Base-by-base conservation (phyloP, 2,797 vertebrate genomes). In the Octomys mimax region DNA sequence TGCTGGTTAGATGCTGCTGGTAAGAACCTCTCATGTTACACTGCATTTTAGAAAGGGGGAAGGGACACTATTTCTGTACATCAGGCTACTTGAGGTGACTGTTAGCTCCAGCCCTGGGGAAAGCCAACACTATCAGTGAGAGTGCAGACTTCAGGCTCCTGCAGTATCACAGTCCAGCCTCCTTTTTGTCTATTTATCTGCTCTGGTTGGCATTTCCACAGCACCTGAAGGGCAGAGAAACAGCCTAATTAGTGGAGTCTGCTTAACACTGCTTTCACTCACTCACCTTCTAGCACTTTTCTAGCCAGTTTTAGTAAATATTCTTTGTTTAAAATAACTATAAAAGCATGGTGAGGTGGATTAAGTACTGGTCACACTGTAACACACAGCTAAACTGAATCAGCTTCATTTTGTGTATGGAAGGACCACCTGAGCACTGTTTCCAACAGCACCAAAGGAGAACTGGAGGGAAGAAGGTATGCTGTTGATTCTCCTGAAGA, bases 251-350 rank as follows among this genome's bases (percentile, higher is more conserved):
- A 21, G 33, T 13, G 24, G 21, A 8, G 5, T 82, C 18, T 82
- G 33, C 33, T 46, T 87, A 87, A 84, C 12, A 42, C 33, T 49
- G 2, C 57, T 95, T 86, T 94, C 14, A 57, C 7, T 61, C 3
- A 36, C 16, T 66, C n/a, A 61, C 16, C 18, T 78, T 39, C 33
- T 54, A 39, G 66, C 42, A 86, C 21, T 59, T 62, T 46, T 52
- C 28, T 28, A 82, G 62, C 3, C 31, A 90, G 10, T 75, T 96
- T 18, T 85, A 49, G 52, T 82, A 78, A 59, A 19, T 64, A 42
- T 68, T 71, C 28, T 91, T 42, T 91, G 16, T 54, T 89, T 90
- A 5, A 90, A 94, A 85, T 94, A 84, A 54, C n/a, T 91, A 64
- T 2, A 70, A 70, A 70, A 70, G 0, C n/a, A 70, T 70, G 18